These are phyloP conservation scores for Sarcophaga peregrina DNA, from an alignment of 1,140 invertebrate species.

Conservation along the genomic window DNA sequence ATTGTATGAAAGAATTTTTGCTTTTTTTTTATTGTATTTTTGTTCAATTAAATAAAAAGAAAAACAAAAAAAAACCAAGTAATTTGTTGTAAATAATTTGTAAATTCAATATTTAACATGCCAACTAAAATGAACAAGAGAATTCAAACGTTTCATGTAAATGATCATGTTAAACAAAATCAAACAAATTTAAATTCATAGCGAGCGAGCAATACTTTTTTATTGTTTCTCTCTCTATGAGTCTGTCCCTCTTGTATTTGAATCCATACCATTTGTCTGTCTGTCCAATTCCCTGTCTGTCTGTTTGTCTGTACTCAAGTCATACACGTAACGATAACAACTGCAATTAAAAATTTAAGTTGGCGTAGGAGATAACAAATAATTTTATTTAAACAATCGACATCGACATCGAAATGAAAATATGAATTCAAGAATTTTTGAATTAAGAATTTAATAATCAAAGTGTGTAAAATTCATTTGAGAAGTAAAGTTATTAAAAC, in stretches of 20 bases:
- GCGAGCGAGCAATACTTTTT: neutral
- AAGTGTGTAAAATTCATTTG: neutral
- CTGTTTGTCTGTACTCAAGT: neutral
- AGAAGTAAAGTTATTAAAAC: neutral
- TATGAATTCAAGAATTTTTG: neutral
- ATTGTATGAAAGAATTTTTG: neutral
- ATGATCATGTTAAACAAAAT: neutral
- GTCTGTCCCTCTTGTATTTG: neutral
- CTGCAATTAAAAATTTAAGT: neutral
- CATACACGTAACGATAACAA: too few species aligned
- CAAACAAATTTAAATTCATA: constrained; percentile 7
- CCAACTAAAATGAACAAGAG: neutral
- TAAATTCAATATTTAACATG: constrained; percentile 16
- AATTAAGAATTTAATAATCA: neutral
- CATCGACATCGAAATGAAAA: neutral
- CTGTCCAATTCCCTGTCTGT: neutral
- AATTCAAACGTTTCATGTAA: neutral
- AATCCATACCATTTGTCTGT: neutral
- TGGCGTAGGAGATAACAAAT: neutral
- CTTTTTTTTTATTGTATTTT: neutral
- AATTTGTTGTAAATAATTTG: constrained; percentile 10
- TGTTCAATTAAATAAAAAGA: neutral
- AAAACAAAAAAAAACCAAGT: neutral
- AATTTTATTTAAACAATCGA: neutral
- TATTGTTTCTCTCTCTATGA: neutral